Base-by-base conservation (phyloP, 1,140 invertebrate genomes). In the Neodiprion virginianus region DNA sequence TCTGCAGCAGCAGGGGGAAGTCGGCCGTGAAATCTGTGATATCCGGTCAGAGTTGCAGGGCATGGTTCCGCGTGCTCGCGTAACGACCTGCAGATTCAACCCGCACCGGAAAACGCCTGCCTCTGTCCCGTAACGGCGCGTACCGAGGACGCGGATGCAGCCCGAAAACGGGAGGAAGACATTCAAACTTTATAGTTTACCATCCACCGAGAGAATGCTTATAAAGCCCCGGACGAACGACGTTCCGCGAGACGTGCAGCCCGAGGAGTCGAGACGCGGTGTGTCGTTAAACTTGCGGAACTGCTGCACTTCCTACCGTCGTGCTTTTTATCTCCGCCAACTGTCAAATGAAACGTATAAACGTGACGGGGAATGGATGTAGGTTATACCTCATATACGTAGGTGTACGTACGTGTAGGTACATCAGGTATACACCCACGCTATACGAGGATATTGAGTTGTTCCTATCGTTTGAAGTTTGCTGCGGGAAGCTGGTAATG, bases 151-250 rank as follows among this genome's bases (percentile, higher is more conserved):
- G 8, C 53, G 53, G 11, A 61, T 61, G n/a, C 28, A 40, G 28
- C 28, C 53, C 53, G n/a, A 61, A 61, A 61, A 61, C 53, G 53
- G 53, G 53, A 61, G 53, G 53, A 61, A 61, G 53, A 61, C 53
- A 61, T 61, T 61, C 53, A 61, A 61, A 61, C 53, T 61, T 61
- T 61, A 61, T 61, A 61, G 53, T 61, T 61, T 61, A 61, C 53
- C 11, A 61, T 61, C 53, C 53, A 4, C 11, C 53, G 53, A 61
- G 53, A 12, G 53, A 61, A 61, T 61, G 53, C 53, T 61, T 61
- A 17, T 61, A 61, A 40, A 40, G 28, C 28, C 28, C 8, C 5
- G 11, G 8, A 12, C 53, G n/a, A 61, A 61, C 53, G 53, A 61
- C 53, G 53, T 61, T 61, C 53, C 53, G 11, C 53, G 53, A 40